Evolutionary conservation across 2,113 vertebrate genomes (phyloP), one percentile per base, ranked within the genome.

Genomic region (Elachura formosa): DNA sequence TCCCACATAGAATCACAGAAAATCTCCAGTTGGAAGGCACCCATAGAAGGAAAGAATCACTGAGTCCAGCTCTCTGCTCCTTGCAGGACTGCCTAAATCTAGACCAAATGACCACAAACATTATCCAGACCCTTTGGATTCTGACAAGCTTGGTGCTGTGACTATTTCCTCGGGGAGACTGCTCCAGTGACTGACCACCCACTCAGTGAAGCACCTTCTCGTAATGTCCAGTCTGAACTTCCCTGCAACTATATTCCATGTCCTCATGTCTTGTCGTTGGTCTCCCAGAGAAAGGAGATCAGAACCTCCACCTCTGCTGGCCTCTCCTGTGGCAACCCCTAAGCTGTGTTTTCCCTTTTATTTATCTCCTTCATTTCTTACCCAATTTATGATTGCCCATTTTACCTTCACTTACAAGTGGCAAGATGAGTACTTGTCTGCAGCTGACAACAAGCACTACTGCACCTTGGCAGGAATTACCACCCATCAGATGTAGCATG

Each of bases 401-500:
- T 82, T 76, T 49, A 11, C 23, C 25, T 64, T 40, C 43, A 26
- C 22, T 74, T 78, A 18, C 55, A 31, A 72, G 51, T n/a, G n/a
- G n/a, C n/a, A n/a, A n/a, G n/a, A n/a, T n/a, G n/a, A n/a, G n/a
- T n/a, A n/a, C n/a, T n/a, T n/a, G n/a, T 63, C 43, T 24, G 36
- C 36, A 55, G 36, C 1, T 48, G 43, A 40, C 59, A 56, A 38
- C 23, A 86, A 62, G 31, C n/a, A 59, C n/a, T 29, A 89, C 22
- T 15, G 46, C 31, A 75, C 4, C 21, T 38, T n/a, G 10, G 52
- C 6, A 43, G 11, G 18, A 84, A 33, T 43, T 71, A 63, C 21
- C 48, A 78, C 17, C 8, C 43, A 36, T 24, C 46, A n/a, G 38
- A 4, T 49, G 54, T 54, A 85, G 52, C 33, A 67, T 0, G 0